These are phyloP conservation scores for Batillaria attramentaria DNA, from an alignment of 1,140 invertebrate genomes.

Conservation along the genomic window DNA sequence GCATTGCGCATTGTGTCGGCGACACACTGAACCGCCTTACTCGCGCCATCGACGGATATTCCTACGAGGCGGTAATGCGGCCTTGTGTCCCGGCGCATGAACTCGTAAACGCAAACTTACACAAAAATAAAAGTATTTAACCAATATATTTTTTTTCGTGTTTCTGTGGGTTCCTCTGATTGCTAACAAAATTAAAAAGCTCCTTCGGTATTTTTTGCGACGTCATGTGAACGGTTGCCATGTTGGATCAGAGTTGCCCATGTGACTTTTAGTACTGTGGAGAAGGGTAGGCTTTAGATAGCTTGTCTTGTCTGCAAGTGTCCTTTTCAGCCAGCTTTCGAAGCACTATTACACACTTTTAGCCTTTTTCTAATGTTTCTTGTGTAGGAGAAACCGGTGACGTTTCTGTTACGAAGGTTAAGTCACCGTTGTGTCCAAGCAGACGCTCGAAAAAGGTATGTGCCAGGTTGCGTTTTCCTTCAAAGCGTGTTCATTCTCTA, in stretches of 20 bases:
- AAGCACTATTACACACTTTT: conserved; percentile 3
- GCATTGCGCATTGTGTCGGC: conserved; percentile 11
- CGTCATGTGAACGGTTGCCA: conserved; percentile 19
- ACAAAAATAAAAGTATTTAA: background rate
- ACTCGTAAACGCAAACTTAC: background rate
- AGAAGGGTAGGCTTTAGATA: conserved; percentile 6
- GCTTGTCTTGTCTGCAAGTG: conserved; percentile 1
- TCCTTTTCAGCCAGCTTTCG: conserved; percentile 4
- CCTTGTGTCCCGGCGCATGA: conserved; percentile 20
- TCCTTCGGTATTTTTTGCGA: background rate
- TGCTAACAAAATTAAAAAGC: background rate
- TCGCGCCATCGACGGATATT: conserved; percentile 24
- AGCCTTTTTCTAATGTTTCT: conserved; percentile 4
- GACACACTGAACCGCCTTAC: background rate
- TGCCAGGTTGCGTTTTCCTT: background rate
- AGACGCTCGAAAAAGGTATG: conserved; percentile 3
- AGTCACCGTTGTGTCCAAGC: conserved; percentile 22
- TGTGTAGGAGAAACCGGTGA: conserved; percentile 17
- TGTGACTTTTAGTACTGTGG: conserved; percentile 14
- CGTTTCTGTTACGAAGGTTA: background rate
- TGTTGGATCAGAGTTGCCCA: conserved; percentile 22
- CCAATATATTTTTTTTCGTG: background rate
- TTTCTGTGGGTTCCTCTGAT: background rate
- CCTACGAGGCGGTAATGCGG: conserved; percentile 24
- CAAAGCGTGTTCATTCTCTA: conserved; percentile 8